Evolutionary conservation across 1,140 invertebrate species (phyloP), one percentile per base, ranked within the genome.

Genomic region (Pogonognathellus flavescens): DNA sequence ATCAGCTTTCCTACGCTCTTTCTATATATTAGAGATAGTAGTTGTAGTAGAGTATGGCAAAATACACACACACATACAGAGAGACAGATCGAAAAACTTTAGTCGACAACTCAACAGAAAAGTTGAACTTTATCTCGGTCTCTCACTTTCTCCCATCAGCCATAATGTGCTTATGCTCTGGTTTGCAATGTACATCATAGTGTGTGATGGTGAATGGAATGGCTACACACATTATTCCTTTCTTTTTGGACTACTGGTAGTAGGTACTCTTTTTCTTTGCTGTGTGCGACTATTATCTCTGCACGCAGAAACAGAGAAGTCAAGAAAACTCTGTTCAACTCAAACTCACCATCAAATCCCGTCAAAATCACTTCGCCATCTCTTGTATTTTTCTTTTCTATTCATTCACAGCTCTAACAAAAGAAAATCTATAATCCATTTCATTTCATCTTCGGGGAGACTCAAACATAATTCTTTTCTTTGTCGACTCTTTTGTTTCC

Each of bases 381-480:
- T 70, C 20, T 70, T 22, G 31, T 70, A 25, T 70, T 25, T 31
- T 70, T 70, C 66, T 70, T 70, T 41, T 41, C 31, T 22, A 70
- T 70, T 70, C 22, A 70, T 70, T n/a, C 13, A 7, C 13, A 41
- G 25, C 22, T 4, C 25, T 0, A 14, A 70, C 66, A 70, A 70
- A 70, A 70, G 66, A 41, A 70, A 70, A 70, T 70, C 66, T 70
- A 70, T 70, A 70, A 70, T 41, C 66, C 22, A 31, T 70, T 16
- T 70, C 25, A 5, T 41, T 41, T 41, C 31, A 41, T 41, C 31
- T 41, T 41, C 31, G 1, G 31, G 31, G 2, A 25, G 20, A 31
- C 31, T 16, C 7, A 31, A 70, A 1, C 66, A 70, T 14, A 31
- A 14, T 41, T 20, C 16, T 70, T 70, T 25, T 14, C 22, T 16